Conservation (phyloP, 2,113 vertebrate genomes). For the Pyrgilauda ruficollis region DNA sequence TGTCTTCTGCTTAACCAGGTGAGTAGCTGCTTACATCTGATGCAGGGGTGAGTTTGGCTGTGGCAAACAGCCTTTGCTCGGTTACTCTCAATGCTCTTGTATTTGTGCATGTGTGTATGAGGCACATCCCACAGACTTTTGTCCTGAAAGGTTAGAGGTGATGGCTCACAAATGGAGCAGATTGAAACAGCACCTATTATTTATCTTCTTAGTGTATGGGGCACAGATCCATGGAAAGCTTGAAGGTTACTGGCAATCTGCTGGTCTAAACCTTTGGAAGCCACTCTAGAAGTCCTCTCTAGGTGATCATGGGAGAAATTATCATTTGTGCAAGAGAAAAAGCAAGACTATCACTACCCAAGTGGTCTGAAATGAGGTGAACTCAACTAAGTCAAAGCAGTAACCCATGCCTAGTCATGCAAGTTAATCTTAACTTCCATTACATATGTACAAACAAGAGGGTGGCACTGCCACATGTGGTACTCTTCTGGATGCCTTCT, state of each 20-base stretch:
- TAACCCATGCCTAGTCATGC: neutral
- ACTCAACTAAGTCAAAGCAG: neutral
- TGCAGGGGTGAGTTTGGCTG: neutral
- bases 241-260: neutral
- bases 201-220: neutral
- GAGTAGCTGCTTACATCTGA: neutral
- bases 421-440: neutral
- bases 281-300: neutral
- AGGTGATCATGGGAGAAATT: neutral
- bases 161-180: neutral
- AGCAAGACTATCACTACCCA: neutral
- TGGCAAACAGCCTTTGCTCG: neutral
- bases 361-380: neutral
- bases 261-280: neutral
- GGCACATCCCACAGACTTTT: neutral
- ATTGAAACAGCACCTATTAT: neutral
- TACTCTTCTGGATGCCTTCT: neutral
- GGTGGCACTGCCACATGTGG: neutral
- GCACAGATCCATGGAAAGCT: neutral
- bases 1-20: neutral
- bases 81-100: neutral
- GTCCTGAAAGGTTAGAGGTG: neutral
- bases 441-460: neutral
- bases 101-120: rapidly evolving
- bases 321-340: neutral